These are phyloP conservation scores for Corvus moneduloides DNA, from an alignment of 2,113 vertebrate species.

Conservation along the genomic window DNA sequence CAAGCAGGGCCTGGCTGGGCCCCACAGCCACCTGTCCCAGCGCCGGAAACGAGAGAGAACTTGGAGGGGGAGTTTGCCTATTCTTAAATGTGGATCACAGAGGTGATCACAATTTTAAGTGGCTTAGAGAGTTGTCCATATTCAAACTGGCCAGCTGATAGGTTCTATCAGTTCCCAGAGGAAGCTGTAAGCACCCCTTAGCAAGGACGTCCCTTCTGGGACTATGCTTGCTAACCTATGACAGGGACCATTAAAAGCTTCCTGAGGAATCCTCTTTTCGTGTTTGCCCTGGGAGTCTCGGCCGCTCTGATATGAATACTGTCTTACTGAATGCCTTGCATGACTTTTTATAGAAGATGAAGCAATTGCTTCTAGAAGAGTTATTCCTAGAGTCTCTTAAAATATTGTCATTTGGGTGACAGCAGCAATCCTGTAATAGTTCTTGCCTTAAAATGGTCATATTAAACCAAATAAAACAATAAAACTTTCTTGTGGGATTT, in stretches of 20 bases:
- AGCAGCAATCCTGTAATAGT: not conserved
- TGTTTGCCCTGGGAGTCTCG: slow-evolving; percentile 29
- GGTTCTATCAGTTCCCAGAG: no score
- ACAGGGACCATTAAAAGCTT: not conserved
- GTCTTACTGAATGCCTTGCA: not conserved
- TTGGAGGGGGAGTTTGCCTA: no score
- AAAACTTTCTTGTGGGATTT: not conserved
- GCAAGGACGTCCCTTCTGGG: no score
- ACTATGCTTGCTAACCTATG: no score
- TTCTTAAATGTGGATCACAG: no score
- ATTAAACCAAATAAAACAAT: not conserved
- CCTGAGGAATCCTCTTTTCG: not conserved
- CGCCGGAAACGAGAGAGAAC: no score
- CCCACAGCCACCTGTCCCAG: no score
- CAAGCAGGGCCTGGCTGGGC: no score
- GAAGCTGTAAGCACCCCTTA: no score
- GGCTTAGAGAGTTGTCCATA: no score
- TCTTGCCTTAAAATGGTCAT: slow-evolving; percentile 19
- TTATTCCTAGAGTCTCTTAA: slow-evolving; percentile 24
- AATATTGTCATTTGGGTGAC: slow-evolving; percentile 16
- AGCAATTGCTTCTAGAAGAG: slow-evolving; percentile 22
- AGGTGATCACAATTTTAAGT: no score
- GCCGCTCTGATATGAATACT: not conserved
- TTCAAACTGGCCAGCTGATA: no score
- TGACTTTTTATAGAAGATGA: slow-evolving; percentile 42